Evolutionary conservation across 2,888 invertebrate genomes (phyloP), one percentile per base, ranked within the genome.

Genomic region (Dioctria rufipes): DNA sequence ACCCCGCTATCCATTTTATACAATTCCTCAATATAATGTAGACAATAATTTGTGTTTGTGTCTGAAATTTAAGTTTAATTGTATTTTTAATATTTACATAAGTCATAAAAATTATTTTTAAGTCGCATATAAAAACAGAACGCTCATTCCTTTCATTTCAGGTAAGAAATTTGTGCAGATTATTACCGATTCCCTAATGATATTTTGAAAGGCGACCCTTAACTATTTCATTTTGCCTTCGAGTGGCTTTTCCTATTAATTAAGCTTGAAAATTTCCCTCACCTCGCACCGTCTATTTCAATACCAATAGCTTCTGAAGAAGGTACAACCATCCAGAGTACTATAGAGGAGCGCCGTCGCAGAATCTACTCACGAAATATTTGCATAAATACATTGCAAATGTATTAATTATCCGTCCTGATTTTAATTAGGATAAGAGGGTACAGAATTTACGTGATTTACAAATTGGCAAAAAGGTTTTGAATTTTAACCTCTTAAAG

Each of bases 381-480:
- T 73, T 73, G 73, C 73, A 73, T 73, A 73, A 73, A 73, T 73
- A 73, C 73, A 73, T 73, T 73, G 73, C 58, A 43, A 73, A 73
- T 73, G 73, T 73, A 73, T 73, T 73, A 73, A 73, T 73, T 73
- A 73, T 73, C 73, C 73, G 42, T 73, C 60, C 25, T 73, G 73
- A 73, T 73, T 73, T 73, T 73, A 73, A 73, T 73, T 73, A 73
- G 73, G 73, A 73, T 73, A 73, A 73, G 73, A 73, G 73, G 39
- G 58, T 42, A 42, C 60, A 60, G 60, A 73, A 73, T 73, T 60
- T 73, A 73, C 73, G 73, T 73, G 73, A 73, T 73, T 73, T 73
- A 73, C 73, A 73, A 73, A 73, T 73, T 73, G 73, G 73, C 73
- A 73, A 73, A 73, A 73, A 73, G 73, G 73, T 58, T 73, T 73